phyloP scores from a whole-genome alignment of 2,797 vertebrate genomes.

The Balearica regulorum region DNA sequence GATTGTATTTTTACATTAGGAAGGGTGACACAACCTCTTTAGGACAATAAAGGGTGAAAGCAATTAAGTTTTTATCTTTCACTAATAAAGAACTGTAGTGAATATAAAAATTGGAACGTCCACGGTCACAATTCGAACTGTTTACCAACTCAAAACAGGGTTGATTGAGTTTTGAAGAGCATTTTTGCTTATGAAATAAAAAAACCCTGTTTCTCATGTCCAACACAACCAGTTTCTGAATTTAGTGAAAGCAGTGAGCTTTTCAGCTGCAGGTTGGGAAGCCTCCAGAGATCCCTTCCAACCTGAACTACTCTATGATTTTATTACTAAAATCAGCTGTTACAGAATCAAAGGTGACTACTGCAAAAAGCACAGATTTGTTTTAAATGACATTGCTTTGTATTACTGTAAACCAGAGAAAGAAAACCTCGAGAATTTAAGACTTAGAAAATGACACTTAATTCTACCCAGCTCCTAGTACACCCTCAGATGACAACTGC shows the following conservation, averaged over 20 bases:
- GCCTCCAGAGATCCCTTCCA: not conserved
- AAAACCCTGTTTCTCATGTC: not conserved
- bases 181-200: not conserved
- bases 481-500: not conserved
- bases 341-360: not conserved
- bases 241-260: not conserved
- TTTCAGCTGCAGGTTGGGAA: not conserved
- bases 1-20: not conserved
- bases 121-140: not conserved
- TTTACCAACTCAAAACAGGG: not conserved
- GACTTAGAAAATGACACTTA: not conserved
- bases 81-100: not conserved
- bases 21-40: not conserved
- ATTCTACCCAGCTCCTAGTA: not conserved
- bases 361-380: not conserved
- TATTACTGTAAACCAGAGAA: not conserved
- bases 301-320: not conserved
- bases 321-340: not conserved
- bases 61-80: not conserved
- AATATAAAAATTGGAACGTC: not conserved
- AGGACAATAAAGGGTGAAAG: not conserved
- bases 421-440: not conserved
- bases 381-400: not conserved
- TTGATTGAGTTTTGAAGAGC: not conserved
- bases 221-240: not conserved